Evolutionary conservation across 2,113 vertebrate genomes (phyloP).

Genomic region (Myrmecobius fasciatus): DNA sequence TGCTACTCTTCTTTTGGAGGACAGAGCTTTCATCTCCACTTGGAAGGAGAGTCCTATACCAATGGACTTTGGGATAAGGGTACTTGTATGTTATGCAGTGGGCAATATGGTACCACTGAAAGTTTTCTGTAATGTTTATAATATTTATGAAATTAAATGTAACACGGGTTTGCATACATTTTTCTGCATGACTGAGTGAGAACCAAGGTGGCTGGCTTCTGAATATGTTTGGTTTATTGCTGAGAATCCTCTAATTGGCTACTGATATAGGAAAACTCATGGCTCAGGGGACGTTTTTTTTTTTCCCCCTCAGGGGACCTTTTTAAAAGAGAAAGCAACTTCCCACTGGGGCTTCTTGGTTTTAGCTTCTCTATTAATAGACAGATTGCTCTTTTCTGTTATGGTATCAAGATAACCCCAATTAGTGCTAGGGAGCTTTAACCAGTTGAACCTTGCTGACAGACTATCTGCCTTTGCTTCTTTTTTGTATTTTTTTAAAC

Average conservation of each 20-base stretch:
- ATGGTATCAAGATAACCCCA: neutral
- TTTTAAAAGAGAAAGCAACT: neutral
- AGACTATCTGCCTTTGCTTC: neutral
- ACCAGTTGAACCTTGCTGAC: neutral
- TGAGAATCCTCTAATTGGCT: neutral
- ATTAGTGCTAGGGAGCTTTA: neutral
- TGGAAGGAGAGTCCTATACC: neutral
- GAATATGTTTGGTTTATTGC: neutral
- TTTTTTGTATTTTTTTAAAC: neutral
- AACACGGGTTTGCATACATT: neutral
- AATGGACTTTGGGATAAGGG: neutral
- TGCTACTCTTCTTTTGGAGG: neutral
- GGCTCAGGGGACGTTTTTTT: neutral
- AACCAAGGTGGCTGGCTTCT: neutral
- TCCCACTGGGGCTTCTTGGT: neutral
- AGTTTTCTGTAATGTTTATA: neutral
- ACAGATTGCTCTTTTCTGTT: neutral
- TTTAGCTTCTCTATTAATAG: neutral
- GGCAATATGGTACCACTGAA: neutral
- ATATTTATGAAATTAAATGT: neutral
- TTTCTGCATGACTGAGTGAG: neutral
- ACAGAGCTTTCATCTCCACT: neutral
- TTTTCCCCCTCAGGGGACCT: neutral
- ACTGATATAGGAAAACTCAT: neutral
- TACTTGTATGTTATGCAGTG: neutral